Evolutionary conservation across 2,888 invertebrate genomes (phyloP).

Genomic region (Atethmia centrago): DNA sequence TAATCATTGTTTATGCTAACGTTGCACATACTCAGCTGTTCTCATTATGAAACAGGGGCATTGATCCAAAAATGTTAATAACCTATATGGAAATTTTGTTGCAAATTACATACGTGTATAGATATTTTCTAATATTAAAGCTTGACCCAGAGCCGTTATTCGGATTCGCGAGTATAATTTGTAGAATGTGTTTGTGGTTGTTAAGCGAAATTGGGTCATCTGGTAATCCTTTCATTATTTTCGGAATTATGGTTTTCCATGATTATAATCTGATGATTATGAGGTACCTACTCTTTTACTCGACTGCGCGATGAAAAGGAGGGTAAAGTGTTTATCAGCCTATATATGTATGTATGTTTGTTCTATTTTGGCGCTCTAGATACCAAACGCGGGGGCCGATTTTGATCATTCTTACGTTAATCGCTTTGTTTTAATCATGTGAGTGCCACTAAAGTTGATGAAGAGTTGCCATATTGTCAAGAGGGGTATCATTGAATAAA

Average conservation of each 20-base stretch:
- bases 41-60: conserved; percentile 12
- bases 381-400: no score
- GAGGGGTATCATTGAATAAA: no score
- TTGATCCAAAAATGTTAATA: conserved; percentile 32
- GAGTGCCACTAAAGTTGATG: no score
- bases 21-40: conserved; percentile 12
- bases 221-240: conserved; percentile 18
- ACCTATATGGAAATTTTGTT: conserved; percentile 47
- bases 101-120: conserved; percentile 54
- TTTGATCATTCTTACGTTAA: no score
- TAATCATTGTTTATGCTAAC: conserved; percentile 18
- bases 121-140: conserved; percentile 61
- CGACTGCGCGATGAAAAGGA: no score
- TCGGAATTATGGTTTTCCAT: conserved; percentile 11
- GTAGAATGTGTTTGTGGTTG: conserved; percentile 36
- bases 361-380: no score
- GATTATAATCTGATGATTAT: conserved; percentile 20
- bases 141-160: conserved; percentile 43
- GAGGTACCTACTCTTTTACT: no score
- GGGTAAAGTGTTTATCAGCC: no score
- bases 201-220: conserved; percentile 35
- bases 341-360: no score
- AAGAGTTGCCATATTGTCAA: no score
- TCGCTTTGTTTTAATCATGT: no score
- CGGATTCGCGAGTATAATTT: conserved; percentile 38